Evolutionary conservation across 2,113 vertebrate species (phyloP).

Genomic region (Otolemur garnettii): DNA sequence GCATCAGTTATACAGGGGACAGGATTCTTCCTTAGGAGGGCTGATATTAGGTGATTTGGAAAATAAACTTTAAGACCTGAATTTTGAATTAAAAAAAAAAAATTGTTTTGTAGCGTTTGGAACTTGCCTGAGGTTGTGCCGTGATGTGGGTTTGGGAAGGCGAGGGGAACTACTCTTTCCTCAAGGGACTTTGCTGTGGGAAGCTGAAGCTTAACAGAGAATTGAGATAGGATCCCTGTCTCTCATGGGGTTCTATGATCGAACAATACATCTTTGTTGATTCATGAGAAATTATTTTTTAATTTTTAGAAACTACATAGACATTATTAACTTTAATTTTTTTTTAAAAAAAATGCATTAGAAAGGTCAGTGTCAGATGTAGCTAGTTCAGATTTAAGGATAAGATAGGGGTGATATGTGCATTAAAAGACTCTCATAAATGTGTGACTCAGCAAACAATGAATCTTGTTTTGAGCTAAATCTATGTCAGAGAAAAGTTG

Average conservation of each 20-base stretch:
- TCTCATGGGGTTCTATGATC: neutral
- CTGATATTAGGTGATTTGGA: conserved; percentile 25
- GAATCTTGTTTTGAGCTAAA: conserved; percentile 51
- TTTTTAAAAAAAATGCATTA: neutral
- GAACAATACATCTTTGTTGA: neutral
- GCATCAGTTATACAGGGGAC: neutral
- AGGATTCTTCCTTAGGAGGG: neutral
- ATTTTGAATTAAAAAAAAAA: neutral
- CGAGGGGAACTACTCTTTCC: neutral
- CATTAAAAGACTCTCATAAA: neutral
- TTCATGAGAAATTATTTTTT: neutral
- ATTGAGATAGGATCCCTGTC: neutral
- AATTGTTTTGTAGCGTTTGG: neutral
- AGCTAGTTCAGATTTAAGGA: neutral
- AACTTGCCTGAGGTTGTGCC: neutral
- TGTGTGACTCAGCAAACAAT: neutral
- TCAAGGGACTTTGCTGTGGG: neutral
- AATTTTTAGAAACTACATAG: neutral
- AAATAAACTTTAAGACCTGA: neutral
- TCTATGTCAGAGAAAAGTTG: neutral
- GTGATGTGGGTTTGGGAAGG: neutral
- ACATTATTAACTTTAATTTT: neutral
- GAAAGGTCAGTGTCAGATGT: neutral
- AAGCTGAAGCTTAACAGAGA: conserved; percentile 44
- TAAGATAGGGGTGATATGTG: neutral